A percentile compares a stretch with the other conserved stretches of the same genome.
These are phyloP conservation scores for Telenomus remus DNA, from an alignment of 1,140 invertebrate species.

Conservation along the genomic window DNA sequence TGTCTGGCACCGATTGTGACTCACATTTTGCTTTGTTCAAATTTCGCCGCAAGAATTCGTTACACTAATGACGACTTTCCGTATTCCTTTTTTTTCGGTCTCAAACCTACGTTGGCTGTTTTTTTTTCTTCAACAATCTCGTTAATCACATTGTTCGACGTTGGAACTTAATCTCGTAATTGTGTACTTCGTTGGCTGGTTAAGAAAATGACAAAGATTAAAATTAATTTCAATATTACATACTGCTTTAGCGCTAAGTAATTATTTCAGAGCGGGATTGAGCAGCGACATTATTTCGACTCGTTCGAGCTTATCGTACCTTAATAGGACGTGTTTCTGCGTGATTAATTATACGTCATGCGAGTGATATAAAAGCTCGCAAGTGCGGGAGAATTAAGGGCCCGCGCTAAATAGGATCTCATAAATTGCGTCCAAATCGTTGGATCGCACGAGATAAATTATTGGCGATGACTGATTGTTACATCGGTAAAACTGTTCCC, in stretches of 20 bases:
- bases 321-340: constrained; percentile 30
- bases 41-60: background rate
- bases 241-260: constrained; percentile 29
- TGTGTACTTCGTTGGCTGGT: too few relatives aligned
- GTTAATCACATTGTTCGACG: too few relatives aligned
- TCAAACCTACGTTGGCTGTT: too few relatives aligned
- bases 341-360: constrained; percentile 53
- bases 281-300: constrained; percentile 32
- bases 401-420: constrained; percentile 45
- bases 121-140: too few relatives aligned
- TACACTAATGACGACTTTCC: background rate
- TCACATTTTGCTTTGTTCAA: constrained; percentile 46
- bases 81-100: too few relatives aligned
- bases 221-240: constrained; percentile 19
- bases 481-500: constrained; percentile 51
- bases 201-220: background rate
- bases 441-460: constrained; percentile 38
- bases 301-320: constrained; percentile 41
- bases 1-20: constrained; percentile 58
- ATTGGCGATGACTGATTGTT: constrained; percentile 50
- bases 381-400: constrained; percentile 2
- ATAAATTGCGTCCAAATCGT: constrained; percentile 48
- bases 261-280: constrained; percentile 42
- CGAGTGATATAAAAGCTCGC: constrained; percentile 53
- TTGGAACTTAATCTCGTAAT: too few relatives aligned